A percentile compares a stretch with the other conserved stretches of the same genome.
Evolutionary conservation across 2,797 vertebrate genomes (phyloP).

Genomic region (Microcaecilia unicolor): DNA sequence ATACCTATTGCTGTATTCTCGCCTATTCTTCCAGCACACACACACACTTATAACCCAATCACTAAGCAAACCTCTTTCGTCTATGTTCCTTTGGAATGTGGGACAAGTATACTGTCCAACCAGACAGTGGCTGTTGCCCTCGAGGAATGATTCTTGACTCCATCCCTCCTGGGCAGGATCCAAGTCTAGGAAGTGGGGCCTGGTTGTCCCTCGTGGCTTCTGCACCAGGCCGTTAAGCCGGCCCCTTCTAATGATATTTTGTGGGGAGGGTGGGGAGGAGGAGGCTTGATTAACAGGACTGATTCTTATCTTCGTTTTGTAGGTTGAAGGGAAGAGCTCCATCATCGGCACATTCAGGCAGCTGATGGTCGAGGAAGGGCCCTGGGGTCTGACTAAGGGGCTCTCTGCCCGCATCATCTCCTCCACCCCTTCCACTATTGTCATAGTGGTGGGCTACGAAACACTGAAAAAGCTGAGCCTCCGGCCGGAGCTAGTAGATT

Average conservation of each 20-base stretch:
- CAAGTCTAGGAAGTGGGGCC: no score
- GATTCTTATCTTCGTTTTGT: conserved; percentile 7
- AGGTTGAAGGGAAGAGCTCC: conserved; percentile 89
- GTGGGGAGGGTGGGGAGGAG: accelerated
- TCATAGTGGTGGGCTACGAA: conserved; percentile 93
- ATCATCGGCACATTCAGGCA: conserved; percentile 82
- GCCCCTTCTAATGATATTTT: not conserved
- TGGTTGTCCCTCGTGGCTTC: accelerated
- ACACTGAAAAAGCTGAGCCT: conserved; percentile 91
- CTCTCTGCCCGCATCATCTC: conserved; percentile 93
- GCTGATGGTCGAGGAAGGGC: conserved; percentile 83
- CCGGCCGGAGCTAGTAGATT: conserved; percentile 87
- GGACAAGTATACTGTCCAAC: no score
- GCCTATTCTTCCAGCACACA: no score
- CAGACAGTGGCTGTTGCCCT: no score
- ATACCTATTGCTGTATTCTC: no score
- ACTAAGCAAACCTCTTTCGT: no score
- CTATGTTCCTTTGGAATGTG: no score
- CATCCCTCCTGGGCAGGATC: no score
- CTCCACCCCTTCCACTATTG: conserved; percentile 84
- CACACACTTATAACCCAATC: no score
- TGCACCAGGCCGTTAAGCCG: not conserved
- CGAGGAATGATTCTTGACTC: no score
- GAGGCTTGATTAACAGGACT: not conserved
- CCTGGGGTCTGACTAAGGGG: conserved; percentile 92